These are phyloP conservation scores for Archivesica marissinica DNA, from an alignment of 1,140 invertebrate genomes.

Conservation along the genomic window DNA sequence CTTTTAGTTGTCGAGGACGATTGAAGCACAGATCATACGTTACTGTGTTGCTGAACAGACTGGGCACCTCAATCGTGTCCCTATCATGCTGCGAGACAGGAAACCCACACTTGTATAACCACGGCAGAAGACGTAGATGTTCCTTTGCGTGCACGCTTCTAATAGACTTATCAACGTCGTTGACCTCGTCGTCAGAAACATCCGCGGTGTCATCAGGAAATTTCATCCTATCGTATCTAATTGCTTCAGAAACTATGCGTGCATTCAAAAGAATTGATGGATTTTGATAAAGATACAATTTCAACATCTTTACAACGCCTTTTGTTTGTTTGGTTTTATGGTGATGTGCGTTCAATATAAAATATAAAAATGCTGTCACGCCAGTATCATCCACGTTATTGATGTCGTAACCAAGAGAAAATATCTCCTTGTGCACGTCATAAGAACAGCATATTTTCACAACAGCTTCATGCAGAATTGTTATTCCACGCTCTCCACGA, in stretches of 20 bases:
- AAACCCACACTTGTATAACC: slow-evolving; percentile 22
- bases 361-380: not conserved
- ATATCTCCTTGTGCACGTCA: not conserved
- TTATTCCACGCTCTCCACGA: not conserved
- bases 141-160: not conserved
- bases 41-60: not conserved
- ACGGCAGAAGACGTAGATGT: not conserved
- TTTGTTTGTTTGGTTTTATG: not conserved
- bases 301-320: slow-evolving; percentile 9
- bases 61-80: not conserved
- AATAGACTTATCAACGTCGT: too few relatives aligned
- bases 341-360: not conserved
- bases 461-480: not conserved
- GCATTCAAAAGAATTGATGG: not conserved
- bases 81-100: not conserved
- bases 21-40: not conserved
- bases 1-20: not conserved
- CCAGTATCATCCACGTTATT: not conserved
- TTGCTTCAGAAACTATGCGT: not conserved
- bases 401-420: not conserved
- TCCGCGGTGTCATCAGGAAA: not conserved
- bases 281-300: not conserved
- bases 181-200: not conserved
- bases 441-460: not conserved
- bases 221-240: not conserved